Evolutionary conservation across 2,797 vertebrate genomes (phyloP).

Genomic region (Hydrolagus colliei): DNA sequence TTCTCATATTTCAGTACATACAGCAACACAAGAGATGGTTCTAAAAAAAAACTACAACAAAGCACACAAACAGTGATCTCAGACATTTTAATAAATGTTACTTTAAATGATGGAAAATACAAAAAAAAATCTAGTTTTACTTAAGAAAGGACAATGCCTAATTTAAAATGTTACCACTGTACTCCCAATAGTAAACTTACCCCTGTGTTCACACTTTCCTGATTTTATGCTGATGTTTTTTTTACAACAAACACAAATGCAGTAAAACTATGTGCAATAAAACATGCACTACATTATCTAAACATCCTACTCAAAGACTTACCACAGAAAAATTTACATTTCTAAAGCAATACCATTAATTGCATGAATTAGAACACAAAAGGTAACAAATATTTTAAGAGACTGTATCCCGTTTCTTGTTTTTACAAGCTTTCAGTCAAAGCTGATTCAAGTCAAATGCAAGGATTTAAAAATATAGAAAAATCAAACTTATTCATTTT

Average conservation of each 20-base stretch:
- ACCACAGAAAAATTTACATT: background rate
- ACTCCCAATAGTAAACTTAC: background rate
- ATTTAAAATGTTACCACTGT: no score
- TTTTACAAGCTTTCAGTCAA: slow-evolving; percentile 10
- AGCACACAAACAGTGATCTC: no score
- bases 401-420: background rate
- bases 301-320: background rate
- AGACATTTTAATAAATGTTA: no score
- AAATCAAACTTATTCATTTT: slow-evolving; percentile 7
- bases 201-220: background rate
- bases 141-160: no score
- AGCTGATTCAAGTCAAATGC: background rate
- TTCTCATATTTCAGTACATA: no score
- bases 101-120: no score
- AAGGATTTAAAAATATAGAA: background rate
- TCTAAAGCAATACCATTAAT: background rate
- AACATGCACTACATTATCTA: background rate
- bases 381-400: slow-evolving; percentile 17
- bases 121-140: no score
- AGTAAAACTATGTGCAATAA: slow-evolving; percentile 8
- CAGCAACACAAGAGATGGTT: no score
- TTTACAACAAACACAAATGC: background rate
- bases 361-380: background rate
- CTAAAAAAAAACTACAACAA: no score
- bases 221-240: background rate